phyloP scores from a whole-genome alignment of 2,888 invertebrate genomes.

The Baronia brevicornis region DNA sequence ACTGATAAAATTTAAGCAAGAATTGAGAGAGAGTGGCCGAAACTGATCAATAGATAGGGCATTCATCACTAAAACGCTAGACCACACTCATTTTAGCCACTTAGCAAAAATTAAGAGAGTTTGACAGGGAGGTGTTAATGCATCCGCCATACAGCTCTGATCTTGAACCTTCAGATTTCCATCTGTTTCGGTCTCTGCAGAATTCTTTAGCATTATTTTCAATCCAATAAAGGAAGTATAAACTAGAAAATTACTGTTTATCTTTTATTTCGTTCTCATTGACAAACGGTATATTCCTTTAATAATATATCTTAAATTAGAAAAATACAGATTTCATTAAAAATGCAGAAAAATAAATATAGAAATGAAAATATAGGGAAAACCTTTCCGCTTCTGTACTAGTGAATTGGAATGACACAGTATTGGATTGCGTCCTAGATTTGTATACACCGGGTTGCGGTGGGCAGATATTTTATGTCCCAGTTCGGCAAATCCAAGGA shows the following conservation, averaged over 20 bases:
- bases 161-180: constrained; percentile 8
- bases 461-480: constrained; percentile 27
- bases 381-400: constrained; percentile 13
- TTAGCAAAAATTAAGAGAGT: neutral
- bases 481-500: constrained; percentile 28
- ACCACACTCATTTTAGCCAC: constrained; percentile 1
- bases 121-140: constrained; percentile 5
- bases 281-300: no score
- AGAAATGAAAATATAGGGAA: constrained; percentile 4
- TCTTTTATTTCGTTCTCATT: no score
- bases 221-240: no score
- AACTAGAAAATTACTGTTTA: no score
- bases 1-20: constrained; percentile 9
- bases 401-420: constrained; percentile 25
- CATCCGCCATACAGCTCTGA: constrained; percentile 5
- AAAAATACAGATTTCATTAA: no score
- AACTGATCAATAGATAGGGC: constrained; percentile 8
- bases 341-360: neutral
- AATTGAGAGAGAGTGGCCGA: constrained; percentile 1
- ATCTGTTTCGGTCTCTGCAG: constrained; percentile 7
- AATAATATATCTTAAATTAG: no score
- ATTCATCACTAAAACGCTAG: neutral
- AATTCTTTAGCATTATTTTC: no score
- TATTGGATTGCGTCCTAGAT: constrained; percentile 46
- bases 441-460: constrained; percentile 36